phyloP scores from a whole-genome alignment of 2,797 vertebrate species.

The Manis crassicaudata region DNA sequence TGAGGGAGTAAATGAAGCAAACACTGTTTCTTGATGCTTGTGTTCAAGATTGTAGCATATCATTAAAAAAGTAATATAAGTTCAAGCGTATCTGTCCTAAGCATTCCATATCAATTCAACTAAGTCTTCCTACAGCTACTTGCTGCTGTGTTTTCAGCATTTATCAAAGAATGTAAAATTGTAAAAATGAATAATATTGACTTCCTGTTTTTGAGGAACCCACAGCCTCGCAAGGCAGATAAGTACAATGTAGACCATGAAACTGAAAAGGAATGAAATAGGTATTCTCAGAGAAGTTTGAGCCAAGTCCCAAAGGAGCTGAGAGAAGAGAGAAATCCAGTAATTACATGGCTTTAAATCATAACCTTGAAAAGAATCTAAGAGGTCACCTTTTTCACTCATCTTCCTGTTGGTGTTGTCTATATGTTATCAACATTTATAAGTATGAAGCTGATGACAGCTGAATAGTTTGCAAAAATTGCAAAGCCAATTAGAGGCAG shows the following conservation, averaged over 20 bases:
- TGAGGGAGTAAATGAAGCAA: neutral
- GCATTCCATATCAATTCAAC: neutral
- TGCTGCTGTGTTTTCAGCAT: neutral
- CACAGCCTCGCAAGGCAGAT: neutral
- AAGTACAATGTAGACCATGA: neutral
- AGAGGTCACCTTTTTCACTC: neutral
- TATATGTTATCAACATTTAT: neutral
- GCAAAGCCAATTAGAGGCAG: neutral
- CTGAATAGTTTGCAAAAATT: constrained; percentile 1
- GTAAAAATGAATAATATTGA: neutral
- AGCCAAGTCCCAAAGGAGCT: neutral
- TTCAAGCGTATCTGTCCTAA: neutral
- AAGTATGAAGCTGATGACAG: neutral
- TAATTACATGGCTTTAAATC: neutral
- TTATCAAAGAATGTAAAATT: neutral
- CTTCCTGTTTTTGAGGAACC: neutral
- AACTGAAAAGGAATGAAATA: neutral
- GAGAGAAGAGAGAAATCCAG: neutral
- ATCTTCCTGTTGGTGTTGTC: neutral
- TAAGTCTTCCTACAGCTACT: neutral
- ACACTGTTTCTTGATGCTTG: neutral
- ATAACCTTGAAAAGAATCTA: neutral
- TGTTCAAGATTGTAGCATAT: neutral
- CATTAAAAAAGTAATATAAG: neutral
- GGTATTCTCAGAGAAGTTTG: neutral